These are phyloP conservation scores for Desmophyllum pertusum DNA, from an alignment of 92 coral and sea anemone genomes.

Conservation along the genomic window DNA sequence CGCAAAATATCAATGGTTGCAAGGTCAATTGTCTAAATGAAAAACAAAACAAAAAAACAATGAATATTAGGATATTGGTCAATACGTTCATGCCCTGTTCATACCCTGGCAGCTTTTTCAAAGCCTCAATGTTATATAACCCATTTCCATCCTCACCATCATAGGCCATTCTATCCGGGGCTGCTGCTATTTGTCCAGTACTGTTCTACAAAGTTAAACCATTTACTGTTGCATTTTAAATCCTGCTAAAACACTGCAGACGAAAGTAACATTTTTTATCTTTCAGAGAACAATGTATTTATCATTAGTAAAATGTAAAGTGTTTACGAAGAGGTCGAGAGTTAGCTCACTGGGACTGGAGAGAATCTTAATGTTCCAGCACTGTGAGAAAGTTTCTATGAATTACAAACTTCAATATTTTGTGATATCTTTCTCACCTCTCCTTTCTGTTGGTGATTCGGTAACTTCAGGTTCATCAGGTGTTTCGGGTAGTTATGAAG, in stretches of 20 bases:
- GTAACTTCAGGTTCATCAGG: constrained; percentile 63
- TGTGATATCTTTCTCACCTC: constrained; percentile 59
- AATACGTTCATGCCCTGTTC: no score
- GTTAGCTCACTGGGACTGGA: background rate
- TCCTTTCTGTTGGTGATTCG: constrained; percentile 71
- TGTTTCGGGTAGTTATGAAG: constrained; percentile 78
- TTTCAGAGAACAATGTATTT: background rate
- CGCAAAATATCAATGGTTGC: constrained; percentile 82
- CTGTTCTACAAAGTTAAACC: no score
- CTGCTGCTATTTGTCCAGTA: no score
- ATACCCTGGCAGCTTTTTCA: no score
- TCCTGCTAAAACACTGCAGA: no score
- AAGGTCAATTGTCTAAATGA: constrained; percentile 66
- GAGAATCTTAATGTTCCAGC: background rate
- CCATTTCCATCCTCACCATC: no score
- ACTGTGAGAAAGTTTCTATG: background rate
- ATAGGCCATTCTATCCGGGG: no score
- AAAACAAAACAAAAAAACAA: background rate
- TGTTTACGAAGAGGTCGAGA: background rate
- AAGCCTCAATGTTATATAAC: no score
- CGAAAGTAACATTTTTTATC: background rate
- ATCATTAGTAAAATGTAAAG: background rate
- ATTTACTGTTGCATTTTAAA: no score
- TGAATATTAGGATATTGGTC: background rate
- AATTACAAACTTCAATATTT: background rate